These are phyloP conservation scores for Dorcus parallelipipedus DNA, from an alignment of 2,888 invertebrate genomes.

Conservation along the genomic window DNA sequence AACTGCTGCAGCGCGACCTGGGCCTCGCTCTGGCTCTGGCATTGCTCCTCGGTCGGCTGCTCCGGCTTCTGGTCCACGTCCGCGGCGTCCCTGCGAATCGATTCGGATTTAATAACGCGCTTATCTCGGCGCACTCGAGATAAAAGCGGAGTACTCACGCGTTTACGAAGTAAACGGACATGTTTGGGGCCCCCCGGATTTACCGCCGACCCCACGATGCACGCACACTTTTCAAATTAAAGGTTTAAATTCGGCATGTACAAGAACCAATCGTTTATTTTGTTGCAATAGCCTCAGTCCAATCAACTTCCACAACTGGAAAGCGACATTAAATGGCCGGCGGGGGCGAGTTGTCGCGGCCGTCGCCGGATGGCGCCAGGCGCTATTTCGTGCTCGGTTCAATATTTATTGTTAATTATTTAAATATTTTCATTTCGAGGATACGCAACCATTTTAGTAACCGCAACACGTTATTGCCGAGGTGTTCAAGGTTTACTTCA, in stretches of 20 bases:
- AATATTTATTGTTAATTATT: no score
- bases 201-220: neutral
- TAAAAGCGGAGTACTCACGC: slow-evolving; percentile 57
- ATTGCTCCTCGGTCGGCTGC: slow-evolving; percentile 39
- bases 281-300: slow-evolving; percentile 22
- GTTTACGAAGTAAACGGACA: slow-evolving; percentile 71
- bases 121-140: neutral
- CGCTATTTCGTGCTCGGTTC: no score
- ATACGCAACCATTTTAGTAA: no score
- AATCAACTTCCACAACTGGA: slow-evolving; percentile 26
- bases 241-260: slow-evolving; percentile 7
- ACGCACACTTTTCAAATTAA: slow-evolving; percentile 14
- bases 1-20: slow-evolving; percentile 71
- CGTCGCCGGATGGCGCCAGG: no score
- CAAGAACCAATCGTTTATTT: slow-evolving; percentile 24
- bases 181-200: slow-evolving; percentile 42
- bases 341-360: no score
- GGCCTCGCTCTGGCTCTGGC: slow-evolving; percentile 60
- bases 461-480: no score
- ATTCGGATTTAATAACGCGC: neutral
- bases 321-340: neutral
- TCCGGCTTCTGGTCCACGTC: slow-evolving; percentile 41
- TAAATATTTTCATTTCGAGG: no score
- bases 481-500: no score
- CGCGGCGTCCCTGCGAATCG: slow-evolving; percentile 20